Conservation (phyloP, 2,113 vertebrate species). For the Gorsachius goisagi region DNA sequence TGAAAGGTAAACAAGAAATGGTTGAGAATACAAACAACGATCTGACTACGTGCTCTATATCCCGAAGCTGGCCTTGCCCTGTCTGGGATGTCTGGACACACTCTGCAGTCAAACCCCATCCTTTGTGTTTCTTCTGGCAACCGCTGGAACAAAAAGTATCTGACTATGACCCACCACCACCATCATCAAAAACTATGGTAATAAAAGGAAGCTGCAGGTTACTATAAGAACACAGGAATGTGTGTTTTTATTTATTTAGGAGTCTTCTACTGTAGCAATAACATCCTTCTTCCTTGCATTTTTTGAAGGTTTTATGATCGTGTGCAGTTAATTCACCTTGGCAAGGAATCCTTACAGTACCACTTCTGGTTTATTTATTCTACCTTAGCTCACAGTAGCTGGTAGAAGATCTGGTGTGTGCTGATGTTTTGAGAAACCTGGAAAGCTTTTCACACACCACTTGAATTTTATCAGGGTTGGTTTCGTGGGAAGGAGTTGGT, state of each 20-base stretch:
- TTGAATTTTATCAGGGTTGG: neutral
- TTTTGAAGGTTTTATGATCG: neutral
- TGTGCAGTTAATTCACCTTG: neutral
- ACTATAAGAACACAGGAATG: neutral
- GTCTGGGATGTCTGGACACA: neutral
- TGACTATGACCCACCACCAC: neutral
- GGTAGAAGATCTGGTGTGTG: neutral
- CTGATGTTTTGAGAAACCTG: neutral
- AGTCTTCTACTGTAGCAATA: neutral
- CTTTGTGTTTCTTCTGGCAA: conserved; percentile 29
- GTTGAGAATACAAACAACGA: neutral
- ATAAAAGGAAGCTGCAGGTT: neutral
- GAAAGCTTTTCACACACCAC: neutral
- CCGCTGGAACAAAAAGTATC: neutral
- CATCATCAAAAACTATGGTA: neutral
- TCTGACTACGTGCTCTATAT: neutral
- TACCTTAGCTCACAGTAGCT: neutral
- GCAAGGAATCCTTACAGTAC: neutral
- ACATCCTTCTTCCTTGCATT: neutral
- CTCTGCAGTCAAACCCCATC: neutral
- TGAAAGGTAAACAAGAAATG: neutral
- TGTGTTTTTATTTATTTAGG: neutral
- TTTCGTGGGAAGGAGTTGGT: neutral
- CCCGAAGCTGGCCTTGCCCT: neutral
- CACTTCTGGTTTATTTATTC: neutral